Conservation (phyloP, 2,113 vertebrate species). For the Takifugu bimaculatus region DNA sequence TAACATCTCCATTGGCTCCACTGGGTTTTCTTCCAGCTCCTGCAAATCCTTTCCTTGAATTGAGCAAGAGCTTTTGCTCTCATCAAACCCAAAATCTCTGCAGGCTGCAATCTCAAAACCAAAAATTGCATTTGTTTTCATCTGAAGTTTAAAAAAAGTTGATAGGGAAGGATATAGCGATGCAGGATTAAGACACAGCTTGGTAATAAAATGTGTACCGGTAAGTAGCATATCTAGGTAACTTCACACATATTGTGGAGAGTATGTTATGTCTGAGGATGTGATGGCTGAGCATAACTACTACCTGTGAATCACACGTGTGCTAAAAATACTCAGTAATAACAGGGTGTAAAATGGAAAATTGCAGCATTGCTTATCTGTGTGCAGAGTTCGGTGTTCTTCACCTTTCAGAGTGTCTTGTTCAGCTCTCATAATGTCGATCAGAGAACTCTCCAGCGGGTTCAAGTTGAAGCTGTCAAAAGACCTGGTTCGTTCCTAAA, state of each 20-base stretch:
- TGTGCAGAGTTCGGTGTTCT: neutral
- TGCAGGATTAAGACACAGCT: neutral
- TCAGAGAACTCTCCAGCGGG: constrained; percentile 96
- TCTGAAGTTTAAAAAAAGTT: neutral
- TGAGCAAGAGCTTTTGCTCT: neutral
- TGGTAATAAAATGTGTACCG: neutral
- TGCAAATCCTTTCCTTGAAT: constrained; percentile 43
- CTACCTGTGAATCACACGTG: neutral
- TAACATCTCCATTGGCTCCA: too few species aligned
- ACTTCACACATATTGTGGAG: neutral
- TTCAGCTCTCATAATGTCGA: constrained; percentile 99
- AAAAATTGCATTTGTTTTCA: neutral
- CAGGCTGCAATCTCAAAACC: neutral
- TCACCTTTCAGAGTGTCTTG: constrained; percentile 98
- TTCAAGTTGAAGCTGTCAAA: constrained; percentile 96
- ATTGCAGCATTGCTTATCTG: neutral
- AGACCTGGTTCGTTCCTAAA: constrained; percentile 91
- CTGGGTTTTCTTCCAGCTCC: constrained; percentile 21
- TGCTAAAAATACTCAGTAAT: constrained; percentile 2
- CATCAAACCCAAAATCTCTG: constrained; percentile 12
- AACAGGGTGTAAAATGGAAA: neutral
- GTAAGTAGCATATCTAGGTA: neutral
- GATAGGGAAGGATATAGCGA: constrained; percentile 10
- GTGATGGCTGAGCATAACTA: too few species aligned
- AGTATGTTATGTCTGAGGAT: neutral